Conservation (phyloP, 2,888 invertebrate genomes). For the Tineola bisselliella region DNA sequence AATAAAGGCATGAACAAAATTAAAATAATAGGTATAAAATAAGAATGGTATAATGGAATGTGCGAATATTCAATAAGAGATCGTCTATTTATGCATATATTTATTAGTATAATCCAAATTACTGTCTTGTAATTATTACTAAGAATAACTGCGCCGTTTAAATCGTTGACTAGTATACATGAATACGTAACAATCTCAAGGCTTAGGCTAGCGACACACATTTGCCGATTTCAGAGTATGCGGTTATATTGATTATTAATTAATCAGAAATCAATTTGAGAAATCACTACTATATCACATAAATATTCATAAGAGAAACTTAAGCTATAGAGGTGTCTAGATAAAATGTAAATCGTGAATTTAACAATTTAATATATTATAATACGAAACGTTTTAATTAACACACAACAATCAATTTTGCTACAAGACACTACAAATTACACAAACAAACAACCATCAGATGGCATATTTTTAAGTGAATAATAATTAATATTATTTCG, state of each 20-base stretch:
- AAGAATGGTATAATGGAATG: slow-evolving; percentile 18
- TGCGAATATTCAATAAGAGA: slow-evolving; percentile 39
- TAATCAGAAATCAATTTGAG: neutral
- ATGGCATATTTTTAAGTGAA: neutral
- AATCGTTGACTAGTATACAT: slow-evolving; percentile 47
- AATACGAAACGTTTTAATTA: neutral
- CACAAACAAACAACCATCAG: neutral
- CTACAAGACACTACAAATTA: neutral
- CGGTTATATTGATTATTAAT: neutral
- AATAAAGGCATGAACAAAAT: slow-evolving; percentile 18
- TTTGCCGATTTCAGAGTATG: neutral
- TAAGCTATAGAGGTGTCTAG: neutral
- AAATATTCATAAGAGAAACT: slow-evolving; percentile 2
- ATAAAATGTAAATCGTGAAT: neutral
- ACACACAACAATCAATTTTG: slow-evolving; percentile 5
- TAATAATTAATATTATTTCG: neutral
- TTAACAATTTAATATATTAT: neutral
- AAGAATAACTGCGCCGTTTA: slow-evolving; percentile 32
- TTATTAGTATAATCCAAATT: slow-evolving; percentile 53
- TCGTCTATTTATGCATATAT: slow-evolving; percentile 43
- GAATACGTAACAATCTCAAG: slow-evolving; percentile 16
- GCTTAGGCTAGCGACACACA: slow-evolving; percentile 16
- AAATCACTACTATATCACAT: slow-evolving; percentile 1
- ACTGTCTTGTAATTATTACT: slow-evolving; percentile 47
- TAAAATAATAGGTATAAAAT: slow-evolving; percentile 9